Percentiles rank a stretch among this genome's conserved stretches.
These are phyloP conservation scores for Abrostola triplasia DNA, from an alignment of 2,888 invertebrate genomes.

Conservation along the genomic window DNA sequence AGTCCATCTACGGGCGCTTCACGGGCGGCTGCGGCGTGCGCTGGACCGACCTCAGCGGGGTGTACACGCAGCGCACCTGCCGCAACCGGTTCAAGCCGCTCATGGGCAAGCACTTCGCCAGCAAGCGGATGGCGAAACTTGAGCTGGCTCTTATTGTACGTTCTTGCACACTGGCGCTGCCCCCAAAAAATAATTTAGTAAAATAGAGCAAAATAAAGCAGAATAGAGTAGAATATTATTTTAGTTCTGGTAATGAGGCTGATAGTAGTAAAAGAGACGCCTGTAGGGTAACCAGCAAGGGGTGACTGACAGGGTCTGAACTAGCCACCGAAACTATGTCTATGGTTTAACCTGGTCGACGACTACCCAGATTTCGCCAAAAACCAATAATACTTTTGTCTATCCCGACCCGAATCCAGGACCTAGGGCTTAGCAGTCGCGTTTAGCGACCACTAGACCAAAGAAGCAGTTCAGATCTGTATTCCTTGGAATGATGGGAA, in stretches of 20 bases:
- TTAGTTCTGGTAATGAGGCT: too few relatives aligned
- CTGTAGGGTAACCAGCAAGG: too few relatives aligned
- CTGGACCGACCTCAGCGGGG: conserved; percentile 73
- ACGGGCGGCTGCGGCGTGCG: conserved; percentile 79
- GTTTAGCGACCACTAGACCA: too few relatives aligned
- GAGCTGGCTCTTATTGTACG: conserved; percentile 39
- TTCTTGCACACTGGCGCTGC: neutral
- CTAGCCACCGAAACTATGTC: too few relatives aligned
- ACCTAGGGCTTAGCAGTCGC: too few relatives aligned
- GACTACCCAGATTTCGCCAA: too few relatives aligned
- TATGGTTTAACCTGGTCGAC: too few relatives aligned
- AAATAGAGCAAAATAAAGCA: neutral
- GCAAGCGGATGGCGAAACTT: conserved; percentile 57
- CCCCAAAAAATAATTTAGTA: neutral
- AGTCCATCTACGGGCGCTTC: conserved; percentile 73
- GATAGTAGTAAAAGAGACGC: too few relatives aligned
- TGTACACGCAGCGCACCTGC: conserved; percentile 79
- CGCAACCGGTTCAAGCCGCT: conserved; percentile 65
- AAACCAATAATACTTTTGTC: too few relatives aligned
- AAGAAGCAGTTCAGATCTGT: too few relatives aligned
- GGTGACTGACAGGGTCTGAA: too few relatives aligned
- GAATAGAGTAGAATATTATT: neutral
- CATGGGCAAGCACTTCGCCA: conserved; percentile 71
- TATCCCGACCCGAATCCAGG: too few relatives aligned
- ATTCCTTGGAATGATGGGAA: neutral